Evolutionary conservation across 2,797 vertebrate species (phyloP).

Genomic region (Arrhamphus sclerolepis): DNA sequence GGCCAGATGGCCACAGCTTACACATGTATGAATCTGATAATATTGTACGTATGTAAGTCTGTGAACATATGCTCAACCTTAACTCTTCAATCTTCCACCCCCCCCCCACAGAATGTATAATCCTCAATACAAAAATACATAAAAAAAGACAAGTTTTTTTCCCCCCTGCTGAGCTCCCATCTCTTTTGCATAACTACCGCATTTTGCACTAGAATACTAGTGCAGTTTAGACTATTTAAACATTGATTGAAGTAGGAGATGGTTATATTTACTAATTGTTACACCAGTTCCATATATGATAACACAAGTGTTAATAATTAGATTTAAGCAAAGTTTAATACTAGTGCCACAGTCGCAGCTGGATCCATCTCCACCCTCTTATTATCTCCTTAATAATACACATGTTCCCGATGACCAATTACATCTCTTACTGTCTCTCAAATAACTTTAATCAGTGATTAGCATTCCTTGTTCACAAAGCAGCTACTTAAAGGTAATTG

Average conservation of each 20-base stretch:
- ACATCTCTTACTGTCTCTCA: constrained; percentile 89
- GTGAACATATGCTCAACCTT: constrained; percentile 66
- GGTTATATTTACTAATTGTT: constrained; percentile 8
- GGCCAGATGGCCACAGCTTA: constrained; percentile 59
- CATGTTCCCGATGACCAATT: constrained; percentile 89
- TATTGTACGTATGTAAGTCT: constrained; percentile 66
- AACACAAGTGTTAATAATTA: constrained; percentile 43
- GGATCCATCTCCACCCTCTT: constrained; percentile 77
- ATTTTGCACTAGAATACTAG: not conserved
- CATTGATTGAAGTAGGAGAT: not conserved
- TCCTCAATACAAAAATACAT: constrained; percentile 43
- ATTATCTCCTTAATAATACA: constrained; percentile 86
- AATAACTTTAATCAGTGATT: constrained; percentile 95
- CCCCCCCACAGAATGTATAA: constrained; percentile 51
- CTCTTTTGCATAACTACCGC: not conserved
- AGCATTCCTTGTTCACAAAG: constrained; percentile 92
- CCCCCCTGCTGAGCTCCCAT: not conserved
- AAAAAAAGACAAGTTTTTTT: constrained; percentile 20
- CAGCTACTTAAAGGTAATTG: constrained; percentile 94
- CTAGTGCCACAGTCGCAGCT: constrained; percentile 59
- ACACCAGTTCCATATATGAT: constrained; percentile 20
- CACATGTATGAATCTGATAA: constrained; percentile 48
- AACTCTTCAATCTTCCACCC: constrained; percentile 34
- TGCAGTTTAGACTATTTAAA: not conserved
- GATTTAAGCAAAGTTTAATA: constrained; percentile 66